Evolutionary conservation across 2,888 invertebrate genomes (phyloP), one percentile per base, ranked within the genome.

Genomic region (Agrotis ipsilon): DNA sequence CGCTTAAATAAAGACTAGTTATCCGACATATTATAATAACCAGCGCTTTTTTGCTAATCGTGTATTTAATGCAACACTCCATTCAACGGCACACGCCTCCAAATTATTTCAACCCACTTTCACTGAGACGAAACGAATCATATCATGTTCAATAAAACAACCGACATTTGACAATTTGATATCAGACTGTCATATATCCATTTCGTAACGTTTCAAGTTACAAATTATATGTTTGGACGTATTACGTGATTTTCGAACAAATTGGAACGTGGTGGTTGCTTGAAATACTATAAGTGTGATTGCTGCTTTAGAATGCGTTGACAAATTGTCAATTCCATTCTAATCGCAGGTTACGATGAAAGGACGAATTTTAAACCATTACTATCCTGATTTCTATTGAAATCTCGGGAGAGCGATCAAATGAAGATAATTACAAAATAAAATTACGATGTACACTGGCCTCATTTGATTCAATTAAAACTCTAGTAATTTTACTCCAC

Each of bases 31-130:
- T 61, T 70, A 70, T 71, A 67, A 72, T 57, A 46, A 62, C 24
- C 19, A 9, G 16, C 39, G 49, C 64, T 74, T 81, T 83, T 82
- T 84, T 79, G 68, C 71, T 71, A 78, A 81, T 78, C 66, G 54
- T 74, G 58, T 60, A 54, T 75, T 73, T 75, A 81, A 72, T 75
- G 64, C 57, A 77, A 79, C 58, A 64, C 54, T 70, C 76, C 63
- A 80, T 54, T 78, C 73, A 71, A 71, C 72, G 79, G 75, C 72
- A 67, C 80, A 81, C 81, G 88, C 86, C 84, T 77, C 81, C 77
- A 83, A 87, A 87, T 85, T 83, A 82, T 79, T 81, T 62, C 85
- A 89, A 85, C 86, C 86, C 80, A 89, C 89, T 90, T 89, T 89
- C 89, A 81, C 80, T 66, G 43, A 64, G 68, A 72, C 73, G 58